Base-by-base conservation (phyloP, 2,888 invertebrate genomes). In the Pterostichus niger region DNA sequence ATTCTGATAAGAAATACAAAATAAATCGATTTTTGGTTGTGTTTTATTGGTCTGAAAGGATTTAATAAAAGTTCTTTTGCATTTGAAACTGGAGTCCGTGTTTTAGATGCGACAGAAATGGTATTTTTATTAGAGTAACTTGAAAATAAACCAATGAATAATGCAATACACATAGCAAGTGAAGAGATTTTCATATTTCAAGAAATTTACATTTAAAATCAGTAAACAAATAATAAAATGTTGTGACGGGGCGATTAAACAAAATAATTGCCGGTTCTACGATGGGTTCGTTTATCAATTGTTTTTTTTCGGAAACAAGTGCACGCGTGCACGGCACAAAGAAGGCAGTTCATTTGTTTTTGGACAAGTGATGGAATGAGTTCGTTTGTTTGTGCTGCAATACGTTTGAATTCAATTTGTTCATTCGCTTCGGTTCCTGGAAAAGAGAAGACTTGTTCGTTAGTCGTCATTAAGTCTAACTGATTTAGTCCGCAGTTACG, bases 331-430 rank as follows among this genome's bases (percentile, higher is more conserved):
- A 61, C 11, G 13, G 13, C 31, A 59, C 59, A 64, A 64, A 35
- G 35, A 33, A 24, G 35, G 64, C n/a, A 64, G n/a, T 13, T n/a
- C 59, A 33, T 64, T 64, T 64, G 64, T 64, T 64, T 64, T 33
- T 64, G 31, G 35, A 35, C 64, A 64, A 64, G 64, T 64, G 64
- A 64, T 64, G 64, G 64, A n/a, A 33, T 13, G 13, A 31, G 59
- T 59, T 31, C 31, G 33, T 64, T 35, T 33, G 64, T 64, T 64
- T 64, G 64, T 35, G 0, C 33, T 40, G 35, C 33, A 64, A 49
- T 33, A 31, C 64, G 64, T 33, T 64, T 64, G 64, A 33, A 64
- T 64, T 64, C 33, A 64, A 64, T 64, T 64, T 64, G 64, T 64
- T 64, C 64, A 35, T 35, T 40, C 13, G 64, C n/a, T 64, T 64